Percentiles rank a stretch among this genome's conserved stretches.
These are phyloP conservation scores for Aromia moschata DNA, from an alignment of 2,888 invertebrate genomes.

Conservation along the genomic window DNA sequence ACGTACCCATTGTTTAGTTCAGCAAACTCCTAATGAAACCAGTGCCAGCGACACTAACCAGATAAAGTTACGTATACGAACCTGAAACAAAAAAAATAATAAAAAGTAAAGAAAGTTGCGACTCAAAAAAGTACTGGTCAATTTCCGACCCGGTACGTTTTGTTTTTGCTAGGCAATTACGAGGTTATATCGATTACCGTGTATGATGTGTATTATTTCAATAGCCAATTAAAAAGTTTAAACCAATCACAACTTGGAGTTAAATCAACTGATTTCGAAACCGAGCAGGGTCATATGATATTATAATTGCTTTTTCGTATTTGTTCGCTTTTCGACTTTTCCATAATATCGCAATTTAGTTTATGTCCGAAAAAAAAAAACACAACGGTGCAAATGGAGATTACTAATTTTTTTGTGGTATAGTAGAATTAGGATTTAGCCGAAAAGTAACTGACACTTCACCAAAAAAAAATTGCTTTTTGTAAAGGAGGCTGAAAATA, in stretches of 20 bases:
- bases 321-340: not conserved
- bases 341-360: not conserved
- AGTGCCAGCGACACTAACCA: not conserved
- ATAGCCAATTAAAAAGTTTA: slow-evolving; percentile 24
- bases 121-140: not conserved
- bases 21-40: not conserved
- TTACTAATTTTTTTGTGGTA: too few relatives aligned
- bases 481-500: too few relatives aligned
- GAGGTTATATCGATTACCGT: not conserved
- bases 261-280: slow-evolving; percentile 10
- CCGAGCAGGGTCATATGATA: slow-evolving; percentile 1
- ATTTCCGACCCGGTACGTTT: not conserved
- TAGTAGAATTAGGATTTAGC: too few relatives aligned
- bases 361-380: too few relatives aligned
- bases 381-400: too few relatives aligned
- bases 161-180: not conserved
- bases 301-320: not conserved
- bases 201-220: not conserved
- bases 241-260: slow-evolving; percentile 16
- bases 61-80: not conserved
- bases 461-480: too few relatives aligned
- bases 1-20: not conserved
- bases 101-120: not conserved
- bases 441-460: too few relatives aligned
- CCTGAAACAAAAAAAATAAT: not conserved